These are phyloP conservation scores for Chelon auratus DNA, from an alignment of 2,797 vertebrate species.

Conservation along the genomic window DNA sequence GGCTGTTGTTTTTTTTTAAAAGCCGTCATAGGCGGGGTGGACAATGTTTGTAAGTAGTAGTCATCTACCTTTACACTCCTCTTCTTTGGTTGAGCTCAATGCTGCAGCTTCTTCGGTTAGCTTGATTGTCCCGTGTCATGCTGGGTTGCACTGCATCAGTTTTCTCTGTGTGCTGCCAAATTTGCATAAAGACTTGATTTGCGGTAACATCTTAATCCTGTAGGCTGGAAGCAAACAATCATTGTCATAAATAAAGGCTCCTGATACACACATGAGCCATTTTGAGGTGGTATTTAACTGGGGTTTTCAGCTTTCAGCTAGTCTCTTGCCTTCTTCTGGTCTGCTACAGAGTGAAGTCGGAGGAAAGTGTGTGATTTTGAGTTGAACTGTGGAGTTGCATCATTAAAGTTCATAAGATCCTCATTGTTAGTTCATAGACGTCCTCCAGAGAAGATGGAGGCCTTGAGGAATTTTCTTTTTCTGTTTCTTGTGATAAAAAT, in stretches of 20 bases:
- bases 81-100: background rate
- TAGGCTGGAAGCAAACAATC: no score
- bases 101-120: background rate
- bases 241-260: background rate
- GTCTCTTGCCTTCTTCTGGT: background rate
- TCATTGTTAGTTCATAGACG: slow-evolving; percentile 6
- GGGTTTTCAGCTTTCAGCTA: slow-evolving; percentile 1
- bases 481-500: slow-evolving; percentile 21
- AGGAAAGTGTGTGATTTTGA: slow-evolving; percentile 3
- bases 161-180: no score
- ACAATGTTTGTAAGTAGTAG: background rate
- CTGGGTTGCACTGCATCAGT: background rate
- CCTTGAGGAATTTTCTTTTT: slow-evolving; percentile 8
- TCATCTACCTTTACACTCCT: background rate
- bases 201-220: background rate
- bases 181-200: background rate
- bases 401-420: slow-evolving; percentile 11
- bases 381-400: slow-evolving; percentile 15
- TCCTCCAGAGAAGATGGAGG: slow-evolving; percentile 3
- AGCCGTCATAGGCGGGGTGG: background rate
- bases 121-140: background rate
- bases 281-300: slow-evolving; percentile 2
- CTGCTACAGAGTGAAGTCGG: slow-evolving; percentile 1
- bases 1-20: background rate
- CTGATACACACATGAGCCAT: background rate